Evolutionary conservation across 2,797 vertebrate genomes (phyloP).

Genomic region (Atherinosoma microstoma): DNA sequence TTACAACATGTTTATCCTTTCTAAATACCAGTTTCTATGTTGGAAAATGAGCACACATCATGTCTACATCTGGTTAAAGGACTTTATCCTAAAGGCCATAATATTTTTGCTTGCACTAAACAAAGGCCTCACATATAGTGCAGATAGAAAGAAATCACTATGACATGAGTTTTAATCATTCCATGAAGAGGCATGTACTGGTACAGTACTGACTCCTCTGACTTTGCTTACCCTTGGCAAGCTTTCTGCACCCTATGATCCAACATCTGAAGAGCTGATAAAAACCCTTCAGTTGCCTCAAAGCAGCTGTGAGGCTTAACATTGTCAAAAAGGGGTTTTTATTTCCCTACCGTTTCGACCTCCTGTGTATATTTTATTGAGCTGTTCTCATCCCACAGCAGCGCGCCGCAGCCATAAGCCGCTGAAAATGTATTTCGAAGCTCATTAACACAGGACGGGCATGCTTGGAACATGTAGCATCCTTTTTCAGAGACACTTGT

Average conservation of each 20-base stretch:
- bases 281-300: constrained; percentile 86
- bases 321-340: constrained; percentile 89
- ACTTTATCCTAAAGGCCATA: neutral
- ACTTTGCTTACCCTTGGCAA: constrained; percentile 90
- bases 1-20: neutral
- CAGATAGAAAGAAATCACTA: constrained; percentile 23
- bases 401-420: constrained; percentile 76
- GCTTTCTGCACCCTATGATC: constrained; percentile 84
- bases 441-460: constrained; percentile 84
- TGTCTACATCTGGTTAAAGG: neutral
- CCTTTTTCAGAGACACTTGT: constrained; percentile 73
- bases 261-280: constrained; percentile 89
- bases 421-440: constrained; percentile 86
- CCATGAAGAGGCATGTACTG: constrained; percentile 58
- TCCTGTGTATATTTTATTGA: constrained; percentile 91
- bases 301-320: constrained; percentile 88
- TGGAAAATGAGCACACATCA: neutral
- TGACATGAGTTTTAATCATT: constrained; percentile 59
- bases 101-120: neutral
- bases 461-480: constrained; percentile 77
- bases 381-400: constrained; percentile 85
- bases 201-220: constrained; percentile 85
- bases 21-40: neutral
- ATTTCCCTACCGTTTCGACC: constrained; percentile 85
- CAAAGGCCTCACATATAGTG: constrained; percentile 12